Conservation (phyloP, 2,113 vertebrate species). For the Indri indri region DNA sequence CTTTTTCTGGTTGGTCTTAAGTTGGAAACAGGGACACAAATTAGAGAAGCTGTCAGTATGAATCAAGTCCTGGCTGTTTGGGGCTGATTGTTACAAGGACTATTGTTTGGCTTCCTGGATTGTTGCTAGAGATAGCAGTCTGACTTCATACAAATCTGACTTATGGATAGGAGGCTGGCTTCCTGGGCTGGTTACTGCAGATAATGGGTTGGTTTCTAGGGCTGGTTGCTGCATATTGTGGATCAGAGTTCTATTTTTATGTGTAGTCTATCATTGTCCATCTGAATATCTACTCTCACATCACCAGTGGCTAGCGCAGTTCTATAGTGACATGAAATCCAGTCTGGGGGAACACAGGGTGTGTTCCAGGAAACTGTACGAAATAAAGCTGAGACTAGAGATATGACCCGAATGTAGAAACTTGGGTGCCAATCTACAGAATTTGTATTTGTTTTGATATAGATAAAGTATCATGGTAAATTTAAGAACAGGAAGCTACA, state of each 20-base stretch:
- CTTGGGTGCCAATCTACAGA: not conserved
- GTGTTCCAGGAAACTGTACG: not conserved
- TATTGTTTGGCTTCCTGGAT: not conserved
- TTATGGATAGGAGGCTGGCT: not conserved
- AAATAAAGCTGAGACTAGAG: not conserved
- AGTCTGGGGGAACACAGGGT: not conserved
- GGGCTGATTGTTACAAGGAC: not conserved
- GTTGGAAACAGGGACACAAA: not conserved
- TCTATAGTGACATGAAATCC: not conserved
- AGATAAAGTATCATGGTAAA: not conserved
- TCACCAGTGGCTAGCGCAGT: not conserved
- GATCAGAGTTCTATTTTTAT: not conserved
- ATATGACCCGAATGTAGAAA: not conserved
- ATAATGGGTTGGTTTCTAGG: not conserved
- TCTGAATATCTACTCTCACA: not conserved
- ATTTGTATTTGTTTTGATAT: not conserved
- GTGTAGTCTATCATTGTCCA: not conserved
- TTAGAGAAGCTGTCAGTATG: not conserved
- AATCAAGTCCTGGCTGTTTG: not conserved
- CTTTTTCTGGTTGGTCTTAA: not conserved
- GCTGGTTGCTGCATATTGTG: not conserved
- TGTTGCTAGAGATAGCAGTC: not conserved
- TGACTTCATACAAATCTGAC: not conserved
- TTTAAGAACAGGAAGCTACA: not conserved
- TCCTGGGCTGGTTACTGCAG: not conserved